phyloP scores from a whole-genome alignment of 2,888 invertebrate species.

The Brachyptera risi region DNA sequence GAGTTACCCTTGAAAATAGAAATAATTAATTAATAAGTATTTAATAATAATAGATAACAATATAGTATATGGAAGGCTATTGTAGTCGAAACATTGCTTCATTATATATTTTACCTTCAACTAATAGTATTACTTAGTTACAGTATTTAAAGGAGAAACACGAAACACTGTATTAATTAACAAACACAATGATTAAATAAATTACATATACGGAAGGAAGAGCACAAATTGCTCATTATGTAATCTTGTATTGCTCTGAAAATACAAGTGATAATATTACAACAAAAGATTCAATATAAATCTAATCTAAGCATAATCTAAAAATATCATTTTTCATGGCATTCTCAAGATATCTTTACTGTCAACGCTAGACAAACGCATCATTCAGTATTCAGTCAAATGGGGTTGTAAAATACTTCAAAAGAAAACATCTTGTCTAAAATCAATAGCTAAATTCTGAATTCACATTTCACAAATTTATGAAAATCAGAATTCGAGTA shows the following conservation, averaged over 20 bases:
- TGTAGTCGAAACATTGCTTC: slow-evolving; percentile 23
- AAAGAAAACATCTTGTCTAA: too few species aligned
- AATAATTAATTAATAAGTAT: slow-evolving; percentile 11
- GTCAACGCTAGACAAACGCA: not conserved
- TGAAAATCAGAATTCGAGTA: too few species aligned
- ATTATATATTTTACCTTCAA: slow-evolving; percentile 24
- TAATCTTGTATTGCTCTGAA: slow-evolving; percentile 7
- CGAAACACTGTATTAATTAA: not conserved
- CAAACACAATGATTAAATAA: not conserved
- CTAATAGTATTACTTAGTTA: slow-evolving; percentile 29
- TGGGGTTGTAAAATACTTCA: too few species aligned
- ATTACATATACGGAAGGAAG: not conserved
- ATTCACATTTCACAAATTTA: too few species aligned
- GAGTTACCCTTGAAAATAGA: slow-evolving; percentile 21
- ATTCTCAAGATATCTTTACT: not conserved
- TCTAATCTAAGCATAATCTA: not conserved
- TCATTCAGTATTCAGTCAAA: too few species aligned
- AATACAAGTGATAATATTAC: not conserved
- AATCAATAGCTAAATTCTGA: too few species aligned
- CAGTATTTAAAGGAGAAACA: slow-evolving; percentile 21
- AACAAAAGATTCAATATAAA: not conserved
- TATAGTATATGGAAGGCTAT: slow-evolving; percentile 22
- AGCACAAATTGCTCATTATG: not conserved
- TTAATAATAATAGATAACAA: slow-evolving; percentile 18
- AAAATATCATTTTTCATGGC: not conserved